Percentiles rank a stretch among this genome's conserved stretches.
Evolutionary conservation across 2,888 invertebrate species (phyloP).

Genomic region (Toxonevra muliebris): DNA sequence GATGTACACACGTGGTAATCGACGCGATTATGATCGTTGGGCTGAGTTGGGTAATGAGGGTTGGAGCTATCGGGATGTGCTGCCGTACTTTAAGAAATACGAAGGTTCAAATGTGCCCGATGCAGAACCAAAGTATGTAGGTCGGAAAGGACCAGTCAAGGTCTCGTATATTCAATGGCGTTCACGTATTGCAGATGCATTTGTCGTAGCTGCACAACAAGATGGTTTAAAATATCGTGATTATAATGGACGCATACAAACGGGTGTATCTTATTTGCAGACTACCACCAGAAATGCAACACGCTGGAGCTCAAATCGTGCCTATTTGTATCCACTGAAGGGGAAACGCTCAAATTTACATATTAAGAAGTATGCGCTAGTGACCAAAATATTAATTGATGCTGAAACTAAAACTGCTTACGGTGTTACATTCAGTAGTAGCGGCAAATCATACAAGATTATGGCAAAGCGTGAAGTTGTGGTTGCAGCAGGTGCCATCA

Average conservation of each 20-base stretch:
- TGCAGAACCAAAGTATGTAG: constrained; percentile 65
- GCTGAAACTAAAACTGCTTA: constrained; percentile 65
- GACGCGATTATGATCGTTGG: constrained; percentile 81
- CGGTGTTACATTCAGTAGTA: constrained; percentile 69
- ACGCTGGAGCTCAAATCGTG: constrained; percentile 70
- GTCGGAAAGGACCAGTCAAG: constrained; percentile 68
- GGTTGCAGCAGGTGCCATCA: constrained; percentile 79
- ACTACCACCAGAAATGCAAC: constrained; percentile 69
- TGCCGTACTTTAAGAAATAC: constrained; percentile 80
- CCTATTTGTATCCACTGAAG: constrained; percentile 69
- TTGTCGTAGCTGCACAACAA: constrained; percentile 71
- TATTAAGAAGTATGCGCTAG: constrained; percentile 67
- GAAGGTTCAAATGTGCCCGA: constrained; percentile 74
- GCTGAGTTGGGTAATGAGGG: constrained; percentile 74
- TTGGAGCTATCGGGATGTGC: constrained; percentile 76
- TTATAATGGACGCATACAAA: constrained; percentile 71
- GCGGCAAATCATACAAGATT: constrained; percentile 64
- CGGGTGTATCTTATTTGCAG: constrained; percentile 72
- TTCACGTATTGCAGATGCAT: constrained; percentile 70
- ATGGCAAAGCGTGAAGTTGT: constrained; percentile 75
- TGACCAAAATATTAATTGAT: constrained; percentile 69
- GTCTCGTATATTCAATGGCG: constrained; percentile 68
- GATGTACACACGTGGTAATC: constrained; percentile 78
- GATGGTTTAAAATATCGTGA: constrained; percentile 72
- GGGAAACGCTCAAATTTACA: constrained; percentile 68